Percentiles rank a stretch among this genome's conserved stretches.
These are phyloP conservation scores for Pteronotus mesoamericanus DNA, from an alignment of 2,797 vertebrate genomes.

Conservation along the genomic window DNA sequence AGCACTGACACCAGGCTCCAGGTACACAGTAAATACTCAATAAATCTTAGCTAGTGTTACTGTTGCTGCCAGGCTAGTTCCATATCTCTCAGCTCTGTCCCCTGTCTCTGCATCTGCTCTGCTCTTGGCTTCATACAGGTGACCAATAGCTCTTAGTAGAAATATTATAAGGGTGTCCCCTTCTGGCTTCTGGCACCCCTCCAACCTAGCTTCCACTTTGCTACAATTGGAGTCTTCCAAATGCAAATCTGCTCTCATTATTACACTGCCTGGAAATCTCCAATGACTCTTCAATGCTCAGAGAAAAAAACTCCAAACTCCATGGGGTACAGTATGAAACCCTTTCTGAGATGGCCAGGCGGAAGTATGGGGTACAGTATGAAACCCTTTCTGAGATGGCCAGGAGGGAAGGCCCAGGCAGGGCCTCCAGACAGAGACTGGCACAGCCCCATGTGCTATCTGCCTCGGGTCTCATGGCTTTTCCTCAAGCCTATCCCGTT, in stretches of 20 bases:
- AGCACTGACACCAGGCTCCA: neutral
- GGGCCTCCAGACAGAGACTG: neutral
- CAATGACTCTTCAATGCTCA: neutral
- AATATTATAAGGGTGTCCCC: neutral
- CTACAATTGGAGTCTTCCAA: neutral
- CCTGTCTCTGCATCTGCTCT: neutral
- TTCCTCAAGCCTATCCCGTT: neutral
- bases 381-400: neutral
- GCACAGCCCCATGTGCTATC: neutral
- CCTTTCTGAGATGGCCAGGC: neutral
- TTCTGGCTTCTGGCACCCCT: neutral
- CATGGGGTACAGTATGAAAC: neutral
- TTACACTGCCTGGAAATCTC: neutral
- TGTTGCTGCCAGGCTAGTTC: neutral
- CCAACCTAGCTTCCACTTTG: neutral
- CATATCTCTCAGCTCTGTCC: neutral
- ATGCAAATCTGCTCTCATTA: neutral
- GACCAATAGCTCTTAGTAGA: neutral
- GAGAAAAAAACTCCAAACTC: neutral
- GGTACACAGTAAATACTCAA: neutral
- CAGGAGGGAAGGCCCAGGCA: neutral
- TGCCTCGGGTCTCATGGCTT: neutral
- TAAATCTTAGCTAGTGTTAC: neutral
- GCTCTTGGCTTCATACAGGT: neutral
- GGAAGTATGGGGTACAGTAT: neutral